These are phyloP conservation scores for Hoplodrina ambigua DNA, from an alignment of 2,888 invertebrate species.

Conservation along the genomic window DNA sequence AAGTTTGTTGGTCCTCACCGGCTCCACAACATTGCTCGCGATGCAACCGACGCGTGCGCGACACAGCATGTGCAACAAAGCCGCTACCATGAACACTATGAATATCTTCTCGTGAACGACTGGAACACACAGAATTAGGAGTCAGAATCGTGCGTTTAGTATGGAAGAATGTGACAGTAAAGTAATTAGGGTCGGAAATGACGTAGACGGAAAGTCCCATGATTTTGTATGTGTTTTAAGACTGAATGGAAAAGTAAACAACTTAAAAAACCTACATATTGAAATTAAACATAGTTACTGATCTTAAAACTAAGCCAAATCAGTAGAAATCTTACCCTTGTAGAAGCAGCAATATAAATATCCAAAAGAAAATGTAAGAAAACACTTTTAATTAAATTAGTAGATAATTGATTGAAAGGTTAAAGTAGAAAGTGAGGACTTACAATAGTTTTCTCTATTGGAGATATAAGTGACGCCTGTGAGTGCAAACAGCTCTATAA, in stretches of 20 bases:
- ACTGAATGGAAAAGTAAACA: neutral
- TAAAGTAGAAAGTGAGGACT: slow-evolving; percentile 82
- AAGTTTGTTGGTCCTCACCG: slow-evolving; percentile 92
- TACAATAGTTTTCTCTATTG: slow-evolving; percentile 98
- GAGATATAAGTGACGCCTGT: slow-evolving; percentile 98
- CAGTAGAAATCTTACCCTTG: slow-evolving; percentile 32
- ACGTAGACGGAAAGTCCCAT: slow-evolving; percentile 7
- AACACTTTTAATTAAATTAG: slow-evolving; percentile 14
- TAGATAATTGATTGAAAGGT: neutral
- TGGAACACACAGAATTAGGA: slow-evolving; percentile 84
- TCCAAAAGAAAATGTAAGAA: slow-evolving; percentile 23
- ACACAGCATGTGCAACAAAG: slow-evolving; percentile 94
- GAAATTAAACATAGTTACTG: neutral
- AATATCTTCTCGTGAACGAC: slow-evolving; percentile 97
- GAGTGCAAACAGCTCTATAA: slow-evolving; percentile 95
- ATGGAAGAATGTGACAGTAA: slow-evolving; percentile 32
- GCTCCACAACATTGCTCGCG: slow-evolving; percentile 84
- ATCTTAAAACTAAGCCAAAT: slow-evolving; percentile 7
- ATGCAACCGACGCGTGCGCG: slow-evolving; percentile 86
- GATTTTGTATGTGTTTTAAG: neutral
- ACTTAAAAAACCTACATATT: too few species aligned
- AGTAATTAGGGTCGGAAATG: slow-evolving; percentile 22
- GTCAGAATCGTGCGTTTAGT: slow-evolving; percentile 47
- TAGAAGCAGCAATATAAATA: slow-evolving; percentile 25
- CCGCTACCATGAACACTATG: slow-evolving; percentile 96